Base-by-base conservation (phyloP, 2,888 invertebrate genomes). In the Deilephila porcellus region DNA sequence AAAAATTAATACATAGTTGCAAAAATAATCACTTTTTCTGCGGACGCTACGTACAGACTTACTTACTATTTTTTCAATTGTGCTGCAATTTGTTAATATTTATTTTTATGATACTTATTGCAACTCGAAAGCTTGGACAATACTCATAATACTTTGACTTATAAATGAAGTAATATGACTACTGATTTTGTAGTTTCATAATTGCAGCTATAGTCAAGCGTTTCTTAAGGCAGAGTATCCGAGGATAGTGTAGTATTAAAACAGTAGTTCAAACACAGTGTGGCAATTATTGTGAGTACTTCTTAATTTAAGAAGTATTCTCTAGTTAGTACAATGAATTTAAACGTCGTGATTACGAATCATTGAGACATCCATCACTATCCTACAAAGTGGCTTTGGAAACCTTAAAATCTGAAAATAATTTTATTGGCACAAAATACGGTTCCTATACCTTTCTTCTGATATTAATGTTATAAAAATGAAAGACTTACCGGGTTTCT, bases 221-320 rank as follows among this genome's bases (percentile, higher is more conserved):
- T 29, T 19, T 20, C 64, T 4, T 45, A 19, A 45, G 20, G 20
- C 20, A n/a, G n/a, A 64, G 20, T 37, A n/a, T 11, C 19, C 20
- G n/a, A 45, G 5, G 37, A n/a, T 20, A 45, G 20, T 45, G 29
- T 60, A 20, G 25, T 60, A 37, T 20, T 64, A 64, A 60, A 5
- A 45, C 14, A 64, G 3, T 64, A 64, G 45, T 64, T 64, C 64
- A 64, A 64, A 45, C 45, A 45, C 14, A 3, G 34, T 45, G 64
- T 64, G 62, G 32, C 64, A 45, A 25, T 25, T 11, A 20, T 60
- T 20, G 7, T 3, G 45, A 11, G 20, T 20, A n/a, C 37, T 45
- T n/a, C 37, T 37, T 14, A 1, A 20, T 62, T 0, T 2, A 14
- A 32, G 29, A 32, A 62, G 56, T n/a, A 62, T 19, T 62, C 2